Evolutionary conservation across 2,888 invertebrate species (phyloP).

Genomic region (Priocnemis perturbator): DNA sequence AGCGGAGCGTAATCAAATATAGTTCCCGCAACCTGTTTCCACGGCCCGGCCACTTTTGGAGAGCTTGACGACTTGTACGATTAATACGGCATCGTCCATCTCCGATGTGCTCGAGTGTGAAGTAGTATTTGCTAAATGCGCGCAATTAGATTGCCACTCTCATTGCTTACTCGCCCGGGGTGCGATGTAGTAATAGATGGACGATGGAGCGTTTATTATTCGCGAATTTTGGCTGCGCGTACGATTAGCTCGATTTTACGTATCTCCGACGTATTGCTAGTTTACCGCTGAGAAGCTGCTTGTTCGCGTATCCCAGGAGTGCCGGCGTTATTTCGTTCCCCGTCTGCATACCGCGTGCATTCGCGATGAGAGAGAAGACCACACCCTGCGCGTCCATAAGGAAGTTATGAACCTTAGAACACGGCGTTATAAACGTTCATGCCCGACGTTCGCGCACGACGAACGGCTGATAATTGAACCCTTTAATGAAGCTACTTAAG

Average conservation of each 20-base stretch:
- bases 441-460: conserved; percentile 25
- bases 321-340: neutral
- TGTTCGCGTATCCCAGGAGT: neutral
- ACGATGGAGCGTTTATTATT: no score
- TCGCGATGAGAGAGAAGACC: conserved; percentile 1
- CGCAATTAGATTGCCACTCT: no score
- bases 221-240: no score
- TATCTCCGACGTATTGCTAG: neutral
- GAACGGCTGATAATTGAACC: conserved; percentile 21
- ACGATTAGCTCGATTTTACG: neutral
- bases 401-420: conserved; percentile 39
- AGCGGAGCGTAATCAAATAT: neutral
- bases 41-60: no score
- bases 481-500: conserved; percentile 15
- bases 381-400: conserved; percentile 26
- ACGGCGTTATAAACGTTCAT: conserved; percentile 33
- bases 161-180: no score
- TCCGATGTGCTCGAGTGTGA: no score
- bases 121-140: no score
- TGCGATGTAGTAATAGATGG: no score
- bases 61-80: no score
- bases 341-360: neutral
- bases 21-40: no score
- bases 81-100: no score
- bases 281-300: neutral